Base-by-base conservation (phyloP, 2,888 invertebrate species). In the Lypha dubia region DNA sequence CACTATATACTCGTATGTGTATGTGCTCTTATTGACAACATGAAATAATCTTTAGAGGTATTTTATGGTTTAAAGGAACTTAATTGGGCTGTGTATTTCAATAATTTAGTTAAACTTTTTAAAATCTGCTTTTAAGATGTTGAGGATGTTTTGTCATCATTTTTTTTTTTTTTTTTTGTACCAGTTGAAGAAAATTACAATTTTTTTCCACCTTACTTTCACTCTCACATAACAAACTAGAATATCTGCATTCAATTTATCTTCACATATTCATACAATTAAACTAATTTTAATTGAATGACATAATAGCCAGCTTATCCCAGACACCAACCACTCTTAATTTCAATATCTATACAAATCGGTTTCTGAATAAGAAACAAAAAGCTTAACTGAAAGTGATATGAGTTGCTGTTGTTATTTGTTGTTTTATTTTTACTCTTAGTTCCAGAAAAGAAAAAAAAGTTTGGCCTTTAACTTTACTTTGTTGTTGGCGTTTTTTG, bases 381-480 rank as follows among this genome's bases (percentile, higher is more conserved):
- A 71, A 74, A 58, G 22, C 11, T 68, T 28, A 73, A 79, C 56
- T 79, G 82, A 79, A 79, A 79, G 82, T 75, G 77, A 74, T 84
- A 81, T 81, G 38, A 46, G 46, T 68, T 63, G 71, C 60, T 67
- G n/a, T 51, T 67, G 22, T 71, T 60, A 17, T 58, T 74, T 60
- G 28, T 60, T 74, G 6, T 60, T 68, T 3, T 44, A 44, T 79
- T 60, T 68, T 3, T 44, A 44, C 71, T 71, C 53, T 80, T 67
- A 5, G 32, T 44, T 74, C 51, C 49, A 70, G n/a, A n/a, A n/a
- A n/a, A n/a, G n/a, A n/a, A n/a, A 20, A 46, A 75, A 56, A 81
- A 76, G 28, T 28, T 82, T 82, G 74, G 81, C 81, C 81, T 82
- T 82, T 81, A 81, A 63, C 68, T 75, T 62, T 63, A 67, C 35